Conservation (phyloP, 2,797 vertebrate species). For the Octomys mimax region DNA sequence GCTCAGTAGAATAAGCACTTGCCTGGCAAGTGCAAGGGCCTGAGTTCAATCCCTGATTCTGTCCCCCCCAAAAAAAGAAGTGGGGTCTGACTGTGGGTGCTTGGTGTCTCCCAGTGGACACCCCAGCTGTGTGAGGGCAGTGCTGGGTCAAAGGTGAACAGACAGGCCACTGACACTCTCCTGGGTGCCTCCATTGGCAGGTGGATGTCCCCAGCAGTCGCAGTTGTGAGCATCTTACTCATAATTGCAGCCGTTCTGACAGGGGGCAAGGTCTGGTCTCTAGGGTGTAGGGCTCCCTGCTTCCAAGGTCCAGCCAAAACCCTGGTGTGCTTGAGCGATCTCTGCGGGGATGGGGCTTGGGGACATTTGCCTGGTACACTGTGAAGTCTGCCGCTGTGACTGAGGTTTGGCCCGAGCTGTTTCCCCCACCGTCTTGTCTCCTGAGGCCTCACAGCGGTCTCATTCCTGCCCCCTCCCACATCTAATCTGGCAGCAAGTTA, state of each 20-base stretch:
- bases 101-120: too few relatives aligned
- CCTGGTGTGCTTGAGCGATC: background rate
- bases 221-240: too few relatives aligned
- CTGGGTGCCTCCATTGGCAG: background rate
- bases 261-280: background rate
- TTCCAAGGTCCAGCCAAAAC: background rate
- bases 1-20: too few relatives aligned
- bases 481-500: background rate
- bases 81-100: background rate
- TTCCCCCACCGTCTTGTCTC: background rate
- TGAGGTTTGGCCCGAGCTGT: background rate
- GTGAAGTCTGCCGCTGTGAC: accelerated
- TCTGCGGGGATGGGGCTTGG: background rate
- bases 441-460: background rate
- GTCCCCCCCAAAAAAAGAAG: too few relatives aligned
- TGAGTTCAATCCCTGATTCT: too few relatives aligned
- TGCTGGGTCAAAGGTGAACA: too few relatives aligned
- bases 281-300: background rate
- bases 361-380: accelerated
- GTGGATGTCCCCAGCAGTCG: accelerated
- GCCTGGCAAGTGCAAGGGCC: too few relatives aligned
- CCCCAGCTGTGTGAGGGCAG: background rate
- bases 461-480: background rate
- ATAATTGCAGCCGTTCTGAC: background rate
- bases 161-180: background rate